These are phyloP conservation scores for Emydoidea blandingii DNA, from an alignment of 2,797 vertebrate species.

Conservation along the genomic window DNA sequence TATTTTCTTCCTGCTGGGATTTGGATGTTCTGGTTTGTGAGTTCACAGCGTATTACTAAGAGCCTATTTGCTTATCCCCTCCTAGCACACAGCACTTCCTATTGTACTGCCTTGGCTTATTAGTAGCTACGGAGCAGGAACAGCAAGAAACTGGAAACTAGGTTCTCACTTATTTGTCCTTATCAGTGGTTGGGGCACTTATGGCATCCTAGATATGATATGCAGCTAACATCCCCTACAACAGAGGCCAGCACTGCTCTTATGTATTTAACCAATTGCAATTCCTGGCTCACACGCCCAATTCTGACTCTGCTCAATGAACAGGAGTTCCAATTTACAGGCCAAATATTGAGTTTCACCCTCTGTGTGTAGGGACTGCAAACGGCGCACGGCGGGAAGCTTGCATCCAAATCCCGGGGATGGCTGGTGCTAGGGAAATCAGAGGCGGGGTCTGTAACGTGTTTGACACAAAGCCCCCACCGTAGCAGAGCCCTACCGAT, in stretches of 20 bases:
- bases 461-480: neutral
- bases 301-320: neutral
- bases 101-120: neutral
- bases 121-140: fast-evolving
- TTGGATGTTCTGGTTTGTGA: neutral
- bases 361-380: neutral
- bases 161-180: neutral
- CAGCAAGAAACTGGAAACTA: neutral
- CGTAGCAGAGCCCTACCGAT: fast-evolving
- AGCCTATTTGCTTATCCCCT: neutral
- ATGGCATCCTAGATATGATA: neutral
- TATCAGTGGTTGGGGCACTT: fast-evolving
- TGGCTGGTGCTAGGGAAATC: neutral
- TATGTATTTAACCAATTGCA: neutral
- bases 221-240: fast-evolving
- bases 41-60: neutral
- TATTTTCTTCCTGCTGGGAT: slow-evolving; percentile 42
- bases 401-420: neutral
- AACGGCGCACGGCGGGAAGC: neutral
- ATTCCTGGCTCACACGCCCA: slow-evolving; percentile 33
- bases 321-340: slow-evolving; percentile 21
- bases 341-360: neutral
- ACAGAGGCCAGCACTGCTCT: neutral
- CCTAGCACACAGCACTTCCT: neutral
- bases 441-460: neutral